Base-by-base conservation (phyloP, 1,140 invertebrate species). In the Meteorus sp. region DNA sequence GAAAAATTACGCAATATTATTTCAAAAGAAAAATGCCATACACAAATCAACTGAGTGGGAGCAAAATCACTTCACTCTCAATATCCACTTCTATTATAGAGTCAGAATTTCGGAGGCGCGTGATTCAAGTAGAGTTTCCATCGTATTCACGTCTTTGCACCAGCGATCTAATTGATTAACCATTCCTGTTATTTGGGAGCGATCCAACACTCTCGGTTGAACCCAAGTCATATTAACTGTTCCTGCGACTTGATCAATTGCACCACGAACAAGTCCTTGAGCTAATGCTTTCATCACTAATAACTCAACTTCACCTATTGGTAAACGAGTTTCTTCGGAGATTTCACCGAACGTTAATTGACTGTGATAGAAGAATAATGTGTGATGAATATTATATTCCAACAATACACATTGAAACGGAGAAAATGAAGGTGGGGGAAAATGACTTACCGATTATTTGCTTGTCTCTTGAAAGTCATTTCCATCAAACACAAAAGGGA, bases 281-380 rank as follows among this genome's bases (percentile, higher is more conserved):
- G 95, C 93, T 22, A 99, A 75, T 0, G 97, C 97, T 80, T 98
- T 97, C 97, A 99, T 99, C 1, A 99, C 93, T 8, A 99, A 82
- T 57, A 97, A 81, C 75, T 99, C 97, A 17, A 99, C 94, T 79
- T 97, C 89, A 43, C 88, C 88, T 8, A 89, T 76, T 0, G 90
- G 88, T 60, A 98, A 78, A 68, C 88, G 84, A 6, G 95, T 93
- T 75, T 92, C 92, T 51, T 84, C 77, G 0, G 95, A 88, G 56
- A 99, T 98, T 77, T 98, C 95, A 7, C 83, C 80, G 77, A 99
- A 99, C 0, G 92, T 89, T 43, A 99, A 81, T 68, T 93, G 88
- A 44, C 91, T 82, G 61, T 83, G 83, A 62, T 37, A 22, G 50
- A 20, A 29, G 52, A 29, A 55, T 43, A 55, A n/a, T 6, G n/a